Percentiles rank a stretch among this genome's conserved stretches.
These are phyloP conservation scores for Gallirallus australis DNA, from an alignment of 2,797 vertebrate species.

Conservation along the genomic window DNA sequence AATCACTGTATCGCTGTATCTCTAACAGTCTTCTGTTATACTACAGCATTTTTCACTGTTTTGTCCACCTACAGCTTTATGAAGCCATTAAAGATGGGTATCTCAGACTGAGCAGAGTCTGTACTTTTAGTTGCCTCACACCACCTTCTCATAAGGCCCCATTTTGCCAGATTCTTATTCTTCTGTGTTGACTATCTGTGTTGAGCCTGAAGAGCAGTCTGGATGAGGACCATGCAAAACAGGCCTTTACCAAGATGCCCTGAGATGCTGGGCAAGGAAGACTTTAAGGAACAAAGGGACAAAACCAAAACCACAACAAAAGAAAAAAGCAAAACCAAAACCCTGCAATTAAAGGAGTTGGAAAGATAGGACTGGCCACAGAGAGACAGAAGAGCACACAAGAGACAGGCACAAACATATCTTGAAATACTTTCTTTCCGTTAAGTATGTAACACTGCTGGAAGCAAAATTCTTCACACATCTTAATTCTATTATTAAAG, in stretches of 20 bases:
- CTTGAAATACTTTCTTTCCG: background rate
- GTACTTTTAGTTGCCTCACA: background rate
- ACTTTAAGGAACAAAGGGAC: background rate
- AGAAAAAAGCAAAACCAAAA: too few species aligned
- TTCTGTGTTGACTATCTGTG: background rate
- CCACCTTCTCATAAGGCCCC: background rate
- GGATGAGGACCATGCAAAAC: background rate
- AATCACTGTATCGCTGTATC: background rate
- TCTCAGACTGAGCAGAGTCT: background rate
- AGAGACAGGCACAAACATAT: background rate
- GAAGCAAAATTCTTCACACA: background rate
- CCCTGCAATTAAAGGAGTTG: background rate
- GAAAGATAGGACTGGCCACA: background rate
- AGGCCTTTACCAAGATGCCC: background rate
- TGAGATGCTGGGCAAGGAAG: background rate
- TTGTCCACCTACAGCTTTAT: background rate
- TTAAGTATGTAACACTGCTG: background rate
- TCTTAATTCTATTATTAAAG: background rate
- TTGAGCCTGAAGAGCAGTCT: background rate
- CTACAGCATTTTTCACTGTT: background rate
- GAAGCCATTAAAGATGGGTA: background rate
- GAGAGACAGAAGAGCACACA: background rate
- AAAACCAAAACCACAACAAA: background rate
- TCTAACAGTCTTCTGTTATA: background rate
- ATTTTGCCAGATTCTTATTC: background rate